These are phyloP conservation scores for Rutilus rutilus DNA, from an alignment of 2,113 vertebrate genomes.

Conservation along the genomic window DNA sequence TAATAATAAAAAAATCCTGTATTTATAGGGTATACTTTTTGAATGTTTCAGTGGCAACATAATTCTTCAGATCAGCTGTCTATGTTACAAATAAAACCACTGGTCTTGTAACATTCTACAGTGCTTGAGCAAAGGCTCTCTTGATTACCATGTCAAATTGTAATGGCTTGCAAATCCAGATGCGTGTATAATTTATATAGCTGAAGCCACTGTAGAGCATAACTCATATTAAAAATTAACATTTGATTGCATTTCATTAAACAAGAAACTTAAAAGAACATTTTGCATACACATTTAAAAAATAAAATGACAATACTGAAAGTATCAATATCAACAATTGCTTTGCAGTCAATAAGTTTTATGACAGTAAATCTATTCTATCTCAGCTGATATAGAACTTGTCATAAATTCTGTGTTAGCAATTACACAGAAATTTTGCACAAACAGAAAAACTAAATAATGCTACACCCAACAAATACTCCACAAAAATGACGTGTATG, in stretches of 20 bases:
- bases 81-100: constrained; percentile 51
- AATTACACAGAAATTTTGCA: background rate
- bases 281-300: constrained; percentile 18
- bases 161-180: background rate
- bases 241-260: constrained; percentile 22
- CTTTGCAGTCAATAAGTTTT: constrained; percentile 17
- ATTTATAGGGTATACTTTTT: constrained; percentile 23
- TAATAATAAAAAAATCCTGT: constrained; percentile 37
- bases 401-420: background rate
- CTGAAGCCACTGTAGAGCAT: background rate
- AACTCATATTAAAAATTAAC: background rate
- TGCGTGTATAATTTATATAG: background rate
- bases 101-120: constrained; percentile 34
- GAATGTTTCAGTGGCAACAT: constrained; percentile 27
- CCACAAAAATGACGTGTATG: background rate
- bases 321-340: constrained; percentile 21
- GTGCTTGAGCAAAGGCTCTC: constrained; percentile 40
- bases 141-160: background rate
- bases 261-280: constrained; percentile 16
- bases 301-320: constrained; percentile 30
- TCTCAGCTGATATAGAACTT: background rate
- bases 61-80: constrained; percentile 50
- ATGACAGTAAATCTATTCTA: background rate
- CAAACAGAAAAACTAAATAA: background rate
- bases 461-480: background rate